A percentile compares a stretch with the other conserved stretches of the same genome.
Conservation (phyloP, 2,113 vertebrate species). For the Oryzias javanicus region DNA sequence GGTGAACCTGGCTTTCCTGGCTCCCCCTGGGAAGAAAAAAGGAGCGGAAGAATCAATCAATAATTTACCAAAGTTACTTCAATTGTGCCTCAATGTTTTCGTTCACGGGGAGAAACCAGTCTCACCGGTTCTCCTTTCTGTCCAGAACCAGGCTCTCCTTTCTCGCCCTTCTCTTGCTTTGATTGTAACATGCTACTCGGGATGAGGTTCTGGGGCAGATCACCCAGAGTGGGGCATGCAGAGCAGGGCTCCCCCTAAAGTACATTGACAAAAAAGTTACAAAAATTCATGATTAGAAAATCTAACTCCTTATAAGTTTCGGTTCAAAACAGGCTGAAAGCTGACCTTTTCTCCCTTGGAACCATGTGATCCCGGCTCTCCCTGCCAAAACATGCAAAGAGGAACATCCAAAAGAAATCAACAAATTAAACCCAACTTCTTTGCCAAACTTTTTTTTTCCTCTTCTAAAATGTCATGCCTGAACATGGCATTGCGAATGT, state of each 20-base stretch:
- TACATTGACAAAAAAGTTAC: too few relatives aligned
- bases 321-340: constrained; percentile 15
- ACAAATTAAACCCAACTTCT: constrained; percentile 15
- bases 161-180: constrained; percentile 58
- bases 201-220: constrained; percentile 35
- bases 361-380: constrained; percentile 68
- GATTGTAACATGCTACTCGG: constrained; percentile 11
- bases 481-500: not conserved
- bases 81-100: not conserved
- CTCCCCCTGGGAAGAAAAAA: constrained; percentile 61
- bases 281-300: not conserved
- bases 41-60: constrained; percentile 14
- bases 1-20: constrained; percentile 57
- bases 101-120: not conserved
- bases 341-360: constrained; percentile 78
- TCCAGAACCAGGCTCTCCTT: constrained; percentile 64
- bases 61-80: not conserved
- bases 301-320: not conserved
- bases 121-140: constrained; percentile 68
- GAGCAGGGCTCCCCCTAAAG: constrained; percentile 73
- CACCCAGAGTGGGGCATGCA: constrained; percentile 62
- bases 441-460: constrained; percentile 4
- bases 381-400: constrained; percentile 63
- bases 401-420: constrained; percentile 12
- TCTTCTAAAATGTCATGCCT: constrained; percentile 7